Conservation (phyloP, 2,888 invertebrate genomes). For the Andrena minutula region DNA sequence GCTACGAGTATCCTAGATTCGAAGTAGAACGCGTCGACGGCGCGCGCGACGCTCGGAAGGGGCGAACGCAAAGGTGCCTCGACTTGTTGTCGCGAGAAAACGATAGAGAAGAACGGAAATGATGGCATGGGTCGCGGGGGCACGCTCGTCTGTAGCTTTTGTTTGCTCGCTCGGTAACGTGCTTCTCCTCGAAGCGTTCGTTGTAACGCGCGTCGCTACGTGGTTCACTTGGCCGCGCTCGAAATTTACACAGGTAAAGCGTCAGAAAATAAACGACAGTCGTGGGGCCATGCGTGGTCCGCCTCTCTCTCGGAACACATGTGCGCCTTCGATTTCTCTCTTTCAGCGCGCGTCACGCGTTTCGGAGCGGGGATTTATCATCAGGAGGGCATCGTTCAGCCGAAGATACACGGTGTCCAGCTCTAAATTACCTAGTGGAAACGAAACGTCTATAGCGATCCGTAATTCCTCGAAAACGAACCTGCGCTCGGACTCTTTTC, state of each 20-base stretch:
- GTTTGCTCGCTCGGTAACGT: not conserved
- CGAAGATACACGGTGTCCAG: conserved; percentile 23
- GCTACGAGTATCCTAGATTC: too few relatives aligned
- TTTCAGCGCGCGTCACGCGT: conserved; percentile 61
- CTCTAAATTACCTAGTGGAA: conserved; percentile 19
- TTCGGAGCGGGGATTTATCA: conserved; percentile 68
- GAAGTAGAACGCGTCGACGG: not conserved
- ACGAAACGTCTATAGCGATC: not conserved
- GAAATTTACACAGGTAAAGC: conserved; percentile 75
- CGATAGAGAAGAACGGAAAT: not conserved
- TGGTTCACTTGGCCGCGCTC: conserved; percentile 67
- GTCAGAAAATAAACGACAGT: conserved; percentile 82
- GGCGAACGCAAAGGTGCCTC: conserved; percentile 35
- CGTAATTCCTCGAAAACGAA: conserved; percentile 49
- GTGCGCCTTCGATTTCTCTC: conserved; percentile 16
- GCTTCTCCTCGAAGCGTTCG: conserved; percentile 72
- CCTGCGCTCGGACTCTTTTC: not conserved
- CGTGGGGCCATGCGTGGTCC: conserved; percentile 73
- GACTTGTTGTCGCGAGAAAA: conserved; percentile 21
- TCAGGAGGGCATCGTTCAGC: conserved; percentile 75
- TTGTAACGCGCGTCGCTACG: conserved; percentile 43
- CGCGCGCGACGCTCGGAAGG: conserved; percentile 49
- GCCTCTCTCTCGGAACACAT: conserved; percentile 46
- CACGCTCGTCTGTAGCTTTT: not conserved
- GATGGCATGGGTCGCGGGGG: conserved; percentile 1